These are phyloP conservation scores for Poliocrania exsul DNA, from an alignment of 2,797 vertebrate genomes.

Conservation along the genomic window DNA sequence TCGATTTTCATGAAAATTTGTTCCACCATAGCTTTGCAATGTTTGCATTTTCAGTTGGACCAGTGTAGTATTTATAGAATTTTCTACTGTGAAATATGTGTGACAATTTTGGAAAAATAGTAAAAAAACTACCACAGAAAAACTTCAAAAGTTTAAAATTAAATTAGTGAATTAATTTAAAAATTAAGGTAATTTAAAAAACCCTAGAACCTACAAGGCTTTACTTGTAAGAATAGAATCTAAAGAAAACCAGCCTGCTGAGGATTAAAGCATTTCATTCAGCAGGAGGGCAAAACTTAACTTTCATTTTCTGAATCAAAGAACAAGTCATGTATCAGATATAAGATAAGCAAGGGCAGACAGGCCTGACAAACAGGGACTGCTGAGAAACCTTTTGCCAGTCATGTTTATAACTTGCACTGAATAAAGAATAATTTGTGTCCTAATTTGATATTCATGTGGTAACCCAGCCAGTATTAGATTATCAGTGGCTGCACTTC, in stretches of 20 bases:
- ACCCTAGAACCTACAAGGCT: not conserved
- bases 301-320: not conserved
- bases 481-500: not conserved
- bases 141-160: not conserved
- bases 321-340: not conserved
- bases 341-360: not conserved
- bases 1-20: not conserved
- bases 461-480: not conserved
- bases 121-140: not conserved
- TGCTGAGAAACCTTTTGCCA: not conserved
- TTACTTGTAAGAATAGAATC: not conserved
- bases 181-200: not conserved
- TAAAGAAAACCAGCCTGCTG: not conserved
- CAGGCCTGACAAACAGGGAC: not conserved
- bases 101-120: not conserved
- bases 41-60: not conserved
- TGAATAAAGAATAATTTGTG: not conserved
- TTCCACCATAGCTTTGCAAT: not conserved
- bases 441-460: not conserved
- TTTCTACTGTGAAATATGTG: not conserved
- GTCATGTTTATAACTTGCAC: not conserved
- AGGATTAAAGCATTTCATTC: conserved; percentile 6
- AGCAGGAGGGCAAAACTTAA: not conserved
- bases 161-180: not conserved
- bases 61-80: not conserved